These are phyloP conservation scores for Dendrolimus punctatus DNA, from an alignment of 1,140 invertebrate genomes.

Conservation along the genomic window DNA sequence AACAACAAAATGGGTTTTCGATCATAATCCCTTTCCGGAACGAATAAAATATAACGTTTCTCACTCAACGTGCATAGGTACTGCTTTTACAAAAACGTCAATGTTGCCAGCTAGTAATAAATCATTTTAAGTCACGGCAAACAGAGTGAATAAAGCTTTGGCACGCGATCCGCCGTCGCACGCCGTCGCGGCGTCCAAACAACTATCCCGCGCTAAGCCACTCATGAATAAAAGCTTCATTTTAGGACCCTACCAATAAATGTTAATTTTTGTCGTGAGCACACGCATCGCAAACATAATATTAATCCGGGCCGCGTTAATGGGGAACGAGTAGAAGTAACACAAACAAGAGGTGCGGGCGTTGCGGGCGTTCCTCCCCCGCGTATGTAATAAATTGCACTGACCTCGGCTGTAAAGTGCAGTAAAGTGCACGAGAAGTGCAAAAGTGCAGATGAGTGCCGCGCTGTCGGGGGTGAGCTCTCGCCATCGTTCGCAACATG, in stretches of 20 bases:
- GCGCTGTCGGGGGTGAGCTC: slow-evolving; percentile 1
- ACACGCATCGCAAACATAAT: slow-evolving; percentile 62
- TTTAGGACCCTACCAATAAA: slow-evolving; percentile 61
- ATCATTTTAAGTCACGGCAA: slow-evolving; percentile 63
- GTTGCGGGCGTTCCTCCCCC: slow-evolving; percentile 21
- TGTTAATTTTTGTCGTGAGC: slow-evolving; percentile 64
- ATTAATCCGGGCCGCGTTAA: slow-evolving; percentile 64
- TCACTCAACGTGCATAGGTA: slow-evolving; percentile 32
- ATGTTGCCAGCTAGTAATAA: slow-evolving; percentile 58
- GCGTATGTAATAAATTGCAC: slow-evolving; percentile 58
- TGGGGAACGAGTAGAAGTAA: slow-evolving; percentile 59
- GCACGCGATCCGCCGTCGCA: slow-evolving; percentile 51
- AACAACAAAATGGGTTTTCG: too few species aligned
- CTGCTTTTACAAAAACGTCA: slow-evolving; percentile 55
- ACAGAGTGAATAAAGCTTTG: slow-evolving; percentile 61
- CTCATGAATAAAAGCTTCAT: slow-evolving; percentile 66
- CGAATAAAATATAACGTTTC: slow-evolving; percentile 48
- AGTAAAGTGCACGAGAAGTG: slow-evolving; percentile 4
- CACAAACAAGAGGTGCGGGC: slow-evolving; percentile 48
- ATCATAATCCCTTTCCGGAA: slow-evolving; percentile 6
- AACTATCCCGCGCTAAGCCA: slow-evolving; percentile 58
- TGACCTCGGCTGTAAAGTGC: slow-evolving; percentile 44
- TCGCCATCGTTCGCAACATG: neutral
- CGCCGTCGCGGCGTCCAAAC: slow-evolving; percentile 56
- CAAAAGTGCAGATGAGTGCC: slow-evolving; percentile 20